Conservation (phyloP, 2,797 vertebrate genomes). For the Lacerta agilis region DNA sequence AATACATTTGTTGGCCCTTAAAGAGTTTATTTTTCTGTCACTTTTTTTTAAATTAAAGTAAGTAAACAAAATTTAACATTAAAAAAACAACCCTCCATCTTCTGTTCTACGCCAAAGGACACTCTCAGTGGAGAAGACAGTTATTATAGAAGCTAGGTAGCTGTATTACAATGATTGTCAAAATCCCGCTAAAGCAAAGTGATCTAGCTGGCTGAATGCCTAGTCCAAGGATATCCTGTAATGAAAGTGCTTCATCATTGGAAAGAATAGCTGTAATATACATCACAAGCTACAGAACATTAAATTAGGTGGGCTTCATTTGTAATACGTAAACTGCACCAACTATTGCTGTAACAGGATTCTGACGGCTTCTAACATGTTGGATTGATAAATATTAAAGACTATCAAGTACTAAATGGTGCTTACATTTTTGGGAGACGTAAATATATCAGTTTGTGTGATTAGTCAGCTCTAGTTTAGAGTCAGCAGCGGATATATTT, state of each 20-base stretch:
- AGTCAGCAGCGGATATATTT: not conserved
- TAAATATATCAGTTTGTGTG: conserved; percentile 19
- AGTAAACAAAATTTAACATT: not conserved
- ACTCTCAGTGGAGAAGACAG: not conserved
- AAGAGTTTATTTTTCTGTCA: not conserved
- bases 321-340: conserved; percentile 22
- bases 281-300: conserved; percentile 58
- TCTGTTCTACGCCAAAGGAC: not conserved
- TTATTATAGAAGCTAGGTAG: not conserved
- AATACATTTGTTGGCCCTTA: not conserved
- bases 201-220: conserved; percentile 8
- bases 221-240: not conserved
- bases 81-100: not conserved
- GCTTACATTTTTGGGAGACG: not conserved
- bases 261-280: conserved; percentile 52
- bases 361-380: not conserved
- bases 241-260: conserved; percentile 29
- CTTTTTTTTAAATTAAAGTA: not conserved
- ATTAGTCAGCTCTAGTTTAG: conserved; percentile 1
- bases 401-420: conserved; percentile 9
- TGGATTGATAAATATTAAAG: conserved; percentile 49
- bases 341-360: not conserved
- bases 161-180: not conserved
- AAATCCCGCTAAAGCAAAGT: not conserved
- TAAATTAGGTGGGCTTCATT: conserved; percentile 57